A percentile compares a stretch with the other conserved stretches of the same genome.
Evolutionary conservation across 2,888 invertebrate genomes (phyloP).

Genomic region (Oligia fasciuncula): DNA sequence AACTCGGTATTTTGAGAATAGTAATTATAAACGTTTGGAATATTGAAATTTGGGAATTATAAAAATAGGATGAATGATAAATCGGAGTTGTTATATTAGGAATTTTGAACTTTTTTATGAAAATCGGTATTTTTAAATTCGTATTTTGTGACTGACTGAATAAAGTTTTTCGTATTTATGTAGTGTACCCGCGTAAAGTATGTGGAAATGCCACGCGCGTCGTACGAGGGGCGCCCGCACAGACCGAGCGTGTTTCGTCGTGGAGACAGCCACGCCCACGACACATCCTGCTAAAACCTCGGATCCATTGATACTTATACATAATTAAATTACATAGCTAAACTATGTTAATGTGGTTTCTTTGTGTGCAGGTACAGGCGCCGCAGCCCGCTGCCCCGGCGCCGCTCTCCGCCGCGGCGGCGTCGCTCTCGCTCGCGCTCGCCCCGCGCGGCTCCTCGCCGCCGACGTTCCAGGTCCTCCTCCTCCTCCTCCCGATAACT

Average conservation of each 20-base stretch:
- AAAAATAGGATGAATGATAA: no score
- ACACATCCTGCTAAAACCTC: background rate
- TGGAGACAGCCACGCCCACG: background rate
- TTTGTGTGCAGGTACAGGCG: slow-evolving; percentile 83
- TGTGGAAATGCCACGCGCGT: background rate
- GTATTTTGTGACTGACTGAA: no score
- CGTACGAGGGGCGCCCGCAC: background rate
- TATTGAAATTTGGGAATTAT: no score
- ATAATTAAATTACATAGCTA: background rate
- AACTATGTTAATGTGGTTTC: background rate
- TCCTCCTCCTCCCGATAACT: slow-evolving; percentile 93
- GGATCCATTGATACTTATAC: no score
- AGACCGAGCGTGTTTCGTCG: background rate
- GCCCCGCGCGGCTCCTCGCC: slow-evolving; percentile 91
- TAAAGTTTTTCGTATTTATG: no score
- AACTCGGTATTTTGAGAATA: no score
- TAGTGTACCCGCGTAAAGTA: background rate
- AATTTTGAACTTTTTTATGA: no score
- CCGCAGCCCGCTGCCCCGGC: slow-evolving; percentile 88
- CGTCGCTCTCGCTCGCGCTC: slow-evolving; percentile 91
- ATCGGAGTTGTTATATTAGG: no score
- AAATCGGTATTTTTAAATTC: no score
- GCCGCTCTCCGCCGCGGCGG: slow-evolving; percentile 90
- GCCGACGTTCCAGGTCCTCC: slow-evolving; percentile 93
- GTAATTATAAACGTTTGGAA: no score